These are phyloP conservation scores for Caenorhabditis sulstoni DNA, from an alignment of 2,888 invertebrate genomes.

Conservation along the genomic window DNA sequence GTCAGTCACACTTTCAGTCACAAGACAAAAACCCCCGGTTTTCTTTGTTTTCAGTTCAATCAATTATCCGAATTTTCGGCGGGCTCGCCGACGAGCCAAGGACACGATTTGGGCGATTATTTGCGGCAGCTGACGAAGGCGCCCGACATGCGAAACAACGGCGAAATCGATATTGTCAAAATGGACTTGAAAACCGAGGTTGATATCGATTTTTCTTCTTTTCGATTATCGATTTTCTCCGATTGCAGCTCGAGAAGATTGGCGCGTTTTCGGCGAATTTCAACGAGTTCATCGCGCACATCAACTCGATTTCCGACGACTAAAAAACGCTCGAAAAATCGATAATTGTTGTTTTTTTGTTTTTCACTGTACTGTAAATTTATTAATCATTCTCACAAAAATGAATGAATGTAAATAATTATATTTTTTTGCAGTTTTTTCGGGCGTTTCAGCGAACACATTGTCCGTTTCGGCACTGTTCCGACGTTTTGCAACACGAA, in stretches of 20 bases:
- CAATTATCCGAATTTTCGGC: slow-evolving; percentile 32
- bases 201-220: neutral
- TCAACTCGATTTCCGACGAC: slow-evolving; percentile 54
- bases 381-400: no score
- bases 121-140: slow-evolving; percentile 45
- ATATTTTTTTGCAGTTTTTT: slow-evolving; percentile 18
- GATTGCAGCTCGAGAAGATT: slow-evolving; percentile 32
- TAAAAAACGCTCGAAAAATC: neutral
- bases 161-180: slow-evolving; percentile 24
- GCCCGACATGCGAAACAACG: slow-evolving; percentile 35
- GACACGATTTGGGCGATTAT: slow-evolving; percentile 45
- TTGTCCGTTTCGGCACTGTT: slow-evolving; percentile 57
- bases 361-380: neutral
- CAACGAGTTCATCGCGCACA: slow-evolving; percentile 32
- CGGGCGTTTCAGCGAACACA: slow-evolving; percentile 30
- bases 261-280: slow-evolving; percentile 33
- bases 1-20: slow-evolving; percentile 29
- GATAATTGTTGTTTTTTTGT: neutral
- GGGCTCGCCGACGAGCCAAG: slow-evolving; percentile 29
- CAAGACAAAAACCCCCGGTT: neutral
- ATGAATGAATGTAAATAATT: no score
- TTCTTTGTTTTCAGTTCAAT: slow-evolving; percentile 35
- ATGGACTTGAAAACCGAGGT: slow-evolving; percentile 45
- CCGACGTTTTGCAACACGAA: slow-evolving; percentile 51
- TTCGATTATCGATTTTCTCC: neutral